These are phyloP conservation scores for Drosophila kambysellisi DNA, from an alignment of 2,888 invertebrate genomes.

Conservation along the genomic window DNA sequence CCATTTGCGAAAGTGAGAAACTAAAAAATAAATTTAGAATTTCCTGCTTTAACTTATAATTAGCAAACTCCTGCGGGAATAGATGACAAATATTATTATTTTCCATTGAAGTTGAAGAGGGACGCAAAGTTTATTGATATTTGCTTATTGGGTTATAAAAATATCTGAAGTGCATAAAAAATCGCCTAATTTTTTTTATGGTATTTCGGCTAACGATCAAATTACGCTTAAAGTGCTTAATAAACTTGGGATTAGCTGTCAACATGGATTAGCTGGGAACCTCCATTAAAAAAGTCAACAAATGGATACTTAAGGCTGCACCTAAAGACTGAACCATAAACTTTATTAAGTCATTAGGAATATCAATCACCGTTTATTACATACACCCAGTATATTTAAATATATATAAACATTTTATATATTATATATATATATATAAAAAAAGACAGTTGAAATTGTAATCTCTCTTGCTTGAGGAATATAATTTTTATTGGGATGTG, in stretches of 20 bases:
- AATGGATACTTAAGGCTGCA: conserved; percentile 25
- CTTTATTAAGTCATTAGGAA: conserved; percentile 14
- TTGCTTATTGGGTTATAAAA: background rate
- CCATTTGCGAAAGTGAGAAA: too few species aligned
- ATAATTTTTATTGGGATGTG: background rate
- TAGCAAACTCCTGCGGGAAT: background rate
- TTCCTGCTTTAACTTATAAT: background rate
- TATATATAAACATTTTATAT: background rate
- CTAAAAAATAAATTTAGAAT: background rate
- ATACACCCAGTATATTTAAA: background rate
- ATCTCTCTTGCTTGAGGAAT: background rate
- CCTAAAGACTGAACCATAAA: conserved; percentile 33
- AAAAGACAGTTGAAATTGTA: background rate
- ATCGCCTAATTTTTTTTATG: conserved; percentile 32
- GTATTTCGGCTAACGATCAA: conserved; percentile 30
- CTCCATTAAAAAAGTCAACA: conserved; percentile 19
- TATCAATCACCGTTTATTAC: background rate
- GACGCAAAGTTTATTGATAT: background rate
- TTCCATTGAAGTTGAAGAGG: conserved; percentile 14
- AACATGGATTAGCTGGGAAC: background rate
- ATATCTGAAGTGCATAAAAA: background rate
- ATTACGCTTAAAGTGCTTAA: conserved; percentile 35
- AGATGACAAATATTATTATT: conserved; percentile 11
- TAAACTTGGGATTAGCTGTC: conserved; percentile 23
- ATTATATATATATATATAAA: background rate